Evolutionary conservation across 2,113 vertebrate species (phyloP), one percentile per base, ranked within the genome.

Genomic region (Oreochromis aureus): DNA sequence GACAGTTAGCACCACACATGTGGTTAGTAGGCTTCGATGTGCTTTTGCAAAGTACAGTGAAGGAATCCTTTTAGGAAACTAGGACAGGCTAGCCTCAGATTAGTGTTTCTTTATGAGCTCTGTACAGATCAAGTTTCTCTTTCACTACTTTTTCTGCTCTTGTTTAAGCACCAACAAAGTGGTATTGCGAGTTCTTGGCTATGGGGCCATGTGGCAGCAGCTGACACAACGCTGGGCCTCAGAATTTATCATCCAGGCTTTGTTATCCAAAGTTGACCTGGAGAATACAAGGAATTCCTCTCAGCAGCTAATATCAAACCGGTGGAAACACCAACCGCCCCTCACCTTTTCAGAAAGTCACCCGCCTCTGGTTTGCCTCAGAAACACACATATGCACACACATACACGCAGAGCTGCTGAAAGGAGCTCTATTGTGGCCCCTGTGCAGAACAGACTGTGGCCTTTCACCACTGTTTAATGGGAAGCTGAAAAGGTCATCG

Each of bases 401-500:
- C 39, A 30, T 56, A 78, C 54, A 34, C 7, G 39, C 32, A 85
- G 12, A 88, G 84, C 81, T 91, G 89, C 46, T 95, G 91, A 96
- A 95, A 94, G 95, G 92, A 91, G 91, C 94, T 91, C 92, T 91
- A 86, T 95, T 95, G 93, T 95, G 91, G 91, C 91, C 78, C 69
- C 89, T 55, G 84, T 85, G 85, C 87, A 89, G 93, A 92, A 90
- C 91, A 95, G 94, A 93, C 90, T 24, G 27, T 80, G 88, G 86
- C 91, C 91, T 95, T 95, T 95, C 89, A 92, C 82, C 91, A 92
- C 86, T n/a, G 81, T 90, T 89, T 91, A 91, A 93, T 85, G 80
- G 91, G 83, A 89, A 2, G 19, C 87, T 87, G 90, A 92, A 92
- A 93, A 95, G 91, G 92, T 94, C 90, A 89, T 58, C 89, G 63